Percentiles rank a stretch among this genome's conserved stretches.
phyloP scores from a whole-genome alignment of 2,797 vertebrate genomes.

The Heliangelus exortis region DNA sequence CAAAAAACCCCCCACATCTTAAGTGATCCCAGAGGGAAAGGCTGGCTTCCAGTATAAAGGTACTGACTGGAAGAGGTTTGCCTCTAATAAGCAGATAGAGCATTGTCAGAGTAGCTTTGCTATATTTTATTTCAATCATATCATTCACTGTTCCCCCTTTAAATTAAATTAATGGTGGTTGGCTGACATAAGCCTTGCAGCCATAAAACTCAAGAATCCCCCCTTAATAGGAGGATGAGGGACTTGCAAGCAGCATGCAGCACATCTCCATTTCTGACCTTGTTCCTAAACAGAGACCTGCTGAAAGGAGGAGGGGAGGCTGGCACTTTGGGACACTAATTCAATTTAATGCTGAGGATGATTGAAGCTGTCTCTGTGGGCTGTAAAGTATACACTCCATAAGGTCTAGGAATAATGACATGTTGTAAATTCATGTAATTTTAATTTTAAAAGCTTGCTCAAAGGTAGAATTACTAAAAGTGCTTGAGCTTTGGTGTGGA shows the following conservation, averaged over 20 bases:
- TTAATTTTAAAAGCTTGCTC: conserved; percentile 41
- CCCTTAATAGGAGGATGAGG: conserved; percentile 39
- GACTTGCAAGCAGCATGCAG: neutral
- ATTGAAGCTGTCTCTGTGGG: conserved; percentile 26
- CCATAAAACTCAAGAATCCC: conserved; percentile 16
- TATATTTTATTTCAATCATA: neutral
- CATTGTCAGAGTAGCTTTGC: neutral
- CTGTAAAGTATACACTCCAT: neutral
- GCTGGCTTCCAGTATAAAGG: neutral
- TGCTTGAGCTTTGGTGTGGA: neutral
- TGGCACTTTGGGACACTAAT: conserved; percentile 35
- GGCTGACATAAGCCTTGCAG: conserved; percentile 34
- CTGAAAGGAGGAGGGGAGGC: neutral
- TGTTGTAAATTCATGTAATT: conserved; percentile 41
- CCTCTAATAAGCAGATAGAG: neutral
- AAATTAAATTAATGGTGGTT: conserved; percentile 48
- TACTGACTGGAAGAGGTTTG: neutral
- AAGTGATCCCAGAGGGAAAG: neutral
- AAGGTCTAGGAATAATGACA: conserved; percentile 31
- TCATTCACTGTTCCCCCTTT: neutral
- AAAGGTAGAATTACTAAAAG: conserved; percentile 16
- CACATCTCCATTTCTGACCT: conserved; percentile 50
- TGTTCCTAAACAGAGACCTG: conserved; percentile 8
- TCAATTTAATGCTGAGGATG: conserved; percentile 26
- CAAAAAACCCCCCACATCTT: neutral